Base-by-base conservation (phyloP, 30 jellyfish, hydroid and myxozoan genomes). In the Morbakka virulenta region DNA sequence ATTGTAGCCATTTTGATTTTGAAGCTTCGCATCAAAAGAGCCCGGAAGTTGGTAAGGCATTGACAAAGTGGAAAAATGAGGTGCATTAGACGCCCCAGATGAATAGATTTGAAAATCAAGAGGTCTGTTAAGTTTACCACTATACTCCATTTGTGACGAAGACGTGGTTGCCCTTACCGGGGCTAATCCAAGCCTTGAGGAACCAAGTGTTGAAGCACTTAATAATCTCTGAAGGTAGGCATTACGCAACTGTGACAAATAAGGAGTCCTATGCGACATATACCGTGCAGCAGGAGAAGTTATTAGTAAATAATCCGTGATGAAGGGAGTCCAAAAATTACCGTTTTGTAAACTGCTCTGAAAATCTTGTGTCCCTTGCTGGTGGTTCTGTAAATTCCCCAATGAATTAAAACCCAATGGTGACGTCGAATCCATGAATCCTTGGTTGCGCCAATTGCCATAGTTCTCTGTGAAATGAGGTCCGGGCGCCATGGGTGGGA, bases 311-410 rank as follows among this genome's bases (percentile, higher is more conserved):
- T n/a, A n/a, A n/a, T n/a, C n/a, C n/a, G n/a, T n/a, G n/a, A n/a
- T n/a, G 26, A 57, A 6, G 22, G 71, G 22, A 11, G 4, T 65
- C 77, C 77, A 65, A 28, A 65, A 65, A n/a, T 65, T 65, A 65
- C 77, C 77, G 77, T 65, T 65, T 12, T 23, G n/a, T 57, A 4
- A 11, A 28, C 17, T 41, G 9, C 57, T 17, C 17, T 41, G 57
- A n/a, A n/a, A n/a, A n/a, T n/a, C n/a, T n/a, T n/a, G n/a, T n/a
- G n/a, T n/a, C n/a, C n/a, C n/a, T n/a, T n/a, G n/a, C n/a, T n/a
- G n/a, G n/a, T n/a, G n/a, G 17, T 41, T 41, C 17, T 41, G 13
- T 17, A 41, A 17, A 41, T 41, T 41, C 17, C 13, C 9, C 9
- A 17, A 17, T 41, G 13, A 6, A 6, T 9, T 17, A 6, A 6